Conservation (phyloP, 1,140 invertebrate genomes). For the Sminthurinus signatus region DNA sequence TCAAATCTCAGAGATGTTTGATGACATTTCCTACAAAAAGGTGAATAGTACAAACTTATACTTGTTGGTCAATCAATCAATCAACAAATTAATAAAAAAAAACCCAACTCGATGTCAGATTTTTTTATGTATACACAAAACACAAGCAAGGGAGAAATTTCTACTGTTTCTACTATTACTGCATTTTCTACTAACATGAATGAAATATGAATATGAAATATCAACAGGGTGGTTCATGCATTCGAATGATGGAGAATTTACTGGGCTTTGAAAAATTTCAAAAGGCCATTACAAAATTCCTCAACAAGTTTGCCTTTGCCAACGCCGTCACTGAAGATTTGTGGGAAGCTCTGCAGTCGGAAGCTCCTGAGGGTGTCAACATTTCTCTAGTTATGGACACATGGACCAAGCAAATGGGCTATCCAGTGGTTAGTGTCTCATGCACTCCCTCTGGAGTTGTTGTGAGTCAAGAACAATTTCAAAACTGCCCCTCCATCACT, state of each 20-base stretch:
- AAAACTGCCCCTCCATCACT: too few relatives aligned
- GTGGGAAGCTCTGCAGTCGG: constrained; percentile 56
- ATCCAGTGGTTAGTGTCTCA: constrained; percentile 69
- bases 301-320: constrained; percentile 60
- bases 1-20: constrained; percentile 88
- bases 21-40: constrained; percentile 87
- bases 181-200: not conserved
- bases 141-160: too few relatives aligned
- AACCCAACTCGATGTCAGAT: too few relatives aligned
- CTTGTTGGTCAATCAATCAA: too few relatives aligned
- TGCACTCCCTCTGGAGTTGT: too few relatives aligned
- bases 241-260: constrained; percentile 84
- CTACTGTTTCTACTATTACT: too few relatives aligned
- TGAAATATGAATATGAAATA: not conserved
- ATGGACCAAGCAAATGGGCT: constrained; percentile 89
- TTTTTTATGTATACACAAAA: too few relatives aligned
- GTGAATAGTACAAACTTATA: too few relatives aligned
- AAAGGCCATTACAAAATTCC: constrained; percentile 62
- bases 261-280: constrained; percentile 68
- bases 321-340: constrained; percentile 78
- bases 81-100: too few relatives aligned
- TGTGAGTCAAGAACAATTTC: too few relatives aligned
- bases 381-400: constrained; percentile 76
- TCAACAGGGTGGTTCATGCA: constrained; percentile 68
- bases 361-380: constrained; percentile 46